Conservation (phyloP, 2,888 invertebrate species). For the Holacanthella duospinosa region DNA sequence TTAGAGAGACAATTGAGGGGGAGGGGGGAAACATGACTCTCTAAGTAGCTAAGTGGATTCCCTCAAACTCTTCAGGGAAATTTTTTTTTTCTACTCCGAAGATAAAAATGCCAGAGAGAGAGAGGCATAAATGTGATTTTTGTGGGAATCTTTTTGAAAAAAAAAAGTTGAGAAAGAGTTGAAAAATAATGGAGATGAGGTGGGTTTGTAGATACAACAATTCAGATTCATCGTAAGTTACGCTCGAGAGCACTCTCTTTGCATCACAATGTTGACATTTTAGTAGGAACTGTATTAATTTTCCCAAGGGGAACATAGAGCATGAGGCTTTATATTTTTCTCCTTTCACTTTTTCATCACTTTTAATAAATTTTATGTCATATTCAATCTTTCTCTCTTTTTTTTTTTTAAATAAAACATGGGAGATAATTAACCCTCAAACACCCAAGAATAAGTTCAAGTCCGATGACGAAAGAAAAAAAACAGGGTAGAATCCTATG, state of each 20-base stretch:
- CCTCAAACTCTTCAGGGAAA: conserved; percentile 6
- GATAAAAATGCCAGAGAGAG: conserved; percentile 10
- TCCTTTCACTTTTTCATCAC: conserved; percentile 25
- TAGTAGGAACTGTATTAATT: conserved; percentile 37
- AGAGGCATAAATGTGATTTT: conserved; percentile 20
- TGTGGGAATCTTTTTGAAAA: conserved; percentile 14
- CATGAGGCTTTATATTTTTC: neutral
- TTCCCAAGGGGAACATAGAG: conserved; percentile 36
- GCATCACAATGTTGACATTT: conserved; percentile 38
- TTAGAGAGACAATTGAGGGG: too few species aligned
- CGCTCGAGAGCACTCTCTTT: conserved; percentile 35
- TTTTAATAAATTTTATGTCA: conserved; percentile 24
- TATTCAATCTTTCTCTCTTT: conserved; percentile 21
- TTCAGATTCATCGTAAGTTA: conserved; percentile 28
- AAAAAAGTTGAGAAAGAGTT: conserved; percentile 15
- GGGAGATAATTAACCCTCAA: too few species aligned
- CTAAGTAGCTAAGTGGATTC: conserved; percentile 24
- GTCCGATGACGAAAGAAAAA: neutral
- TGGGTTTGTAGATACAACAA: too few species aligned
- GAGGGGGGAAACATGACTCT: conserved; percentile 20
- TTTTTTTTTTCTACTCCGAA: neutral
- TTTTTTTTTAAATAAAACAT: neutral
- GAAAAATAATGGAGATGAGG: conserved; percentile 20
- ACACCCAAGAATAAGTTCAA: neutral
- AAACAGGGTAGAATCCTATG: neutral